A percentile compares a stretch with the other conserved stretches of the same genome.
These are phyloP conservation scores for Agelaius tricolor DNA, from an alignment of 2,113 vertebrate species.

Conservation along the genomic window DNA sequence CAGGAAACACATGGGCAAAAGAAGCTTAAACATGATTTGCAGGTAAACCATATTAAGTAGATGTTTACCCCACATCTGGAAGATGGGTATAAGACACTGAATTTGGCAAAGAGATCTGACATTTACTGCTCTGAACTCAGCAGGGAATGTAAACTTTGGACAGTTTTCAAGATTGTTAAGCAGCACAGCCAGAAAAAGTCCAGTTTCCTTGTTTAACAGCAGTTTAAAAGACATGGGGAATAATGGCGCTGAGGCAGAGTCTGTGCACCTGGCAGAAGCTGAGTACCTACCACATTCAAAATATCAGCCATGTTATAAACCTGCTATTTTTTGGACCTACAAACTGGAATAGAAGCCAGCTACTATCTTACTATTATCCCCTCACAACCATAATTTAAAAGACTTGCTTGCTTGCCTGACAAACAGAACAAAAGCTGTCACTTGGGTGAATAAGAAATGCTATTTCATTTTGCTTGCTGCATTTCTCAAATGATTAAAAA, in stretches of 20 bases:
- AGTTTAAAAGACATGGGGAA: background rate
- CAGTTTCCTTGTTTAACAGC: background rate
- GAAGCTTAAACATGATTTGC: background rate
- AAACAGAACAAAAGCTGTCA: conserved; percentile 1
- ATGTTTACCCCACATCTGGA: background rate
- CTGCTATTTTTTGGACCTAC: background rate
- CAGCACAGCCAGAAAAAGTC: background rate
- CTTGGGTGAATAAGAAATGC: background rate
- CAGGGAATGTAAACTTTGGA: background rate
- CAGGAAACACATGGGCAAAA: background rate
- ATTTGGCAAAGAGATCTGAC: background rate
- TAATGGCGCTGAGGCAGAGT: background rate
- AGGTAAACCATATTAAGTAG: background rate
- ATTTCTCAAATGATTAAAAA: background rate
- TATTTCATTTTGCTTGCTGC: background rate
- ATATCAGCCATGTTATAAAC: background rate
- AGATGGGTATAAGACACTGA: background rate
- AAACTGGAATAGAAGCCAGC: background rate
- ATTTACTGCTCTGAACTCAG: background rate
- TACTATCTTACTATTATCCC: background rate
- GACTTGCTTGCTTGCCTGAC: background rate
- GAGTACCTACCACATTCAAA: background rate
- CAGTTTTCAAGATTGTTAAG: background rate
- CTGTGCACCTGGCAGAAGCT: background rate
- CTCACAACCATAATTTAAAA: background rate